Evolutionary conservation across 2,113 vertebrate species (phyloP).

Genomic region (Hystrix cristata): DNA sequence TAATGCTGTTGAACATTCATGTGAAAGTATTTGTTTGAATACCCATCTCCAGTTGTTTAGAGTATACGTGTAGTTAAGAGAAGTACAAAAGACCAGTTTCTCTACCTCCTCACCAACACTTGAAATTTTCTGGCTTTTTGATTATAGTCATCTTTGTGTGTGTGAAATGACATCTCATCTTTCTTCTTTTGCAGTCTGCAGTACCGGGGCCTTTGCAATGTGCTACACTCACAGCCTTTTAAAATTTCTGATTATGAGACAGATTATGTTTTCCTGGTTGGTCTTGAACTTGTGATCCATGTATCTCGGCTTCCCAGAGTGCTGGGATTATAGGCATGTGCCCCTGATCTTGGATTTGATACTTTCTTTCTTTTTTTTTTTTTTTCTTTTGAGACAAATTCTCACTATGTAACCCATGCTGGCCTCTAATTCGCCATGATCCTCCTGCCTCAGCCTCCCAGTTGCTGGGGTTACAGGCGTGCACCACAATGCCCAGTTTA

Average conservation of each 20-base stretch:
- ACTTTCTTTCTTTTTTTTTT: neutral
- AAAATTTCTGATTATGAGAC: neutral
- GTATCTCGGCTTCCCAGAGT: neutral
- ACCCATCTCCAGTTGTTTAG: slow-evolving; percentile 27
- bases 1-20: slow-evolving; percentile 1
- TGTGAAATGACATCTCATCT: slow-evolving; percentile 33
- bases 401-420: neutral
- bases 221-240: neutral
- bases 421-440: neutral
- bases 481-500: neutral
- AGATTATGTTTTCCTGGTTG: neutral
- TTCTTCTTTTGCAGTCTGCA: neutral
- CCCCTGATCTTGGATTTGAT: neutral
- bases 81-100: neutral
- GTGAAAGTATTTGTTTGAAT: neutral
- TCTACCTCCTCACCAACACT: slow-evolving; percentile 7
- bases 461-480: neutral
- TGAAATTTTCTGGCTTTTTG: slow-evolving; percentile 60
- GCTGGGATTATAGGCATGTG: neutral
- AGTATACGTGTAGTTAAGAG: neutral
- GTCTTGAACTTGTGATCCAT: neutral
- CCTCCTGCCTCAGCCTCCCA: neutral
- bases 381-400: neutral
- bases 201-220: neutral
- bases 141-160: slow-evolving; percentile 16